Base-by-base conservation (phyloP, 2,888 invertebrate genomes). In the Xanthia icteritia region DNA sequence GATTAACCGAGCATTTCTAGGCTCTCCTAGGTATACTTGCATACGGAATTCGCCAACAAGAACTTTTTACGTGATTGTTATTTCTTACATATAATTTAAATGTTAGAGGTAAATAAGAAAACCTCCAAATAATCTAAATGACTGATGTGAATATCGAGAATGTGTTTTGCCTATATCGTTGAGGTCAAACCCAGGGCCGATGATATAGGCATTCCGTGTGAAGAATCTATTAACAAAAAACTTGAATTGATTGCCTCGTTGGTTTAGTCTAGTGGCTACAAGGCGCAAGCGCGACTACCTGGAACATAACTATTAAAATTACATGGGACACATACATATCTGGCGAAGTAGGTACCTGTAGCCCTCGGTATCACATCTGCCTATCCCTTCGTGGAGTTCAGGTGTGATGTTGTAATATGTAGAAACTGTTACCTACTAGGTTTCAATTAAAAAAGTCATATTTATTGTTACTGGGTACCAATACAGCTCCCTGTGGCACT, bases 101-200 rank as follows among this genome's bases (percentile, higher is more conserved):
- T 82, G 76, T 66, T 76, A 61, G 13, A 76, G 42, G 23, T 61
- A 82, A 56, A 31, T 3, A 56, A 27, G 6, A 60, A 42, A 81
- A 74, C 65, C 58, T 51, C 42, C n/a, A 75, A 66, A 48, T 51
- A 42, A 76, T 56, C 31, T 56, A 67, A 39, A 64, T 51, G 27
- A 45, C n/a, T 9, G 9, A 39, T n/a, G n/a, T n/a, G n/a, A n/a
- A n/a, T 9, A 39, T 9, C 9, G 15, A 56, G 13, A 56, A 15
- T 17, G n/a, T 23, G 27, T 54, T 58, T 79, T 73, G 23, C 31
- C 60, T 17, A 31, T 54, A 39, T 56, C 13, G n/a, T 61, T 56
- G 48, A 67, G 66, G 61, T 63, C 66, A 56, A 9, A 31, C 13
- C 31, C 82, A 56, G 0, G 56, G 66, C 39, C 76, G 1, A 15